Conservation (phyloP, 37 sponge, comb jelly and placozoan genomes). For the Axinella damicornis region DNA sequence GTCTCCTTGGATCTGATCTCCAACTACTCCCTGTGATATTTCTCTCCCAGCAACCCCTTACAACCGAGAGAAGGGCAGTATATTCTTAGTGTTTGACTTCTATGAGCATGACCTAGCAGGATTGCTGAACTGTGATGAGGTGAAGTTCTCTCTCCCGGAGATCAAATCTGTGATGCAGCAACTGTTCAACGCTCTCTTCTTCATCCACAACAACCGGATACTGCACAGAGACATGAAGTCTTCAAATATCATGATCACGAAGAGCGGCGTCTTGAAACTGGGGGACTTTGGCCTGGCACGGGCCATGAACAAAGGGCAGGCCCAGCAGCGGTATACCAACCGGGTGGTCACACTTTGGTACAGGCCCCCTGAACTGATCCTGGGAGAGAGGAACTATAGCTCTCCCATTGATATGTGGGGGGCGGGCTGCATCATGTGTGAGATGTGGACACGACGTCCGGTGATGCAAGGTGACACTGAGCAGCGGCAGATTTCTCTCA, state of each 20-base stretch:
- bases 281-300: constrained; percentile 98
- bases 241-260: constrained; percentile 94
- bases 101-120: constrained; percentile 99
- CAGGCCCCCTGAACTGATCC: constrained; percentile 95
- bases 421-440: constrained; percentile 98
- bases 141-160: constrained; percentile 89
- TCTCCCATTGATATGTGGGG: constrained; percentile 99
- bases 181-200: constrained; percentile 90
- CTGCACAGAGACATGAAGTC: constrained; percentile 99
- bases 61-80: constrained; percentile 89
- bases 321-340: constrained; percentile 87
- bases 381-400: constrained; percentile 96
- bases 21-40: no score
- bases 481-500: constrained; percentile 91
- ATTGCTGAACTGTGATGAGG: constrained; percentile 84
- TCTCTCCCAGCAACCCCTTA: constrained; percentile 78
- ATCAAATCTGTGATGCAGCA: constrained; percentile 93
- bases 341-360: constrained; percentile 99
- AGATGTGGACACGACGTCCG: constrained; percentile 97
- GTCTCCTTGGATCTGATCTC: background rate
- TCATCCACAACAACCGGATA: constrained; percentile 91
- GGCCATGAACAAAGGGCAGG: constrained; percentile 54
- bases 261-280: constrained; percentile 86
- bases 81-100: constrained; percentile 97
- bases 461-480: constrained; percentile 97